Percentiles rank a stretch among this genome's conserved stretches.
These are phyloP conservation scores for Melipona bicolor DNA, from an alignment of 2,888 invertebrate genomes.

Conservation along the genomic window DNA sequence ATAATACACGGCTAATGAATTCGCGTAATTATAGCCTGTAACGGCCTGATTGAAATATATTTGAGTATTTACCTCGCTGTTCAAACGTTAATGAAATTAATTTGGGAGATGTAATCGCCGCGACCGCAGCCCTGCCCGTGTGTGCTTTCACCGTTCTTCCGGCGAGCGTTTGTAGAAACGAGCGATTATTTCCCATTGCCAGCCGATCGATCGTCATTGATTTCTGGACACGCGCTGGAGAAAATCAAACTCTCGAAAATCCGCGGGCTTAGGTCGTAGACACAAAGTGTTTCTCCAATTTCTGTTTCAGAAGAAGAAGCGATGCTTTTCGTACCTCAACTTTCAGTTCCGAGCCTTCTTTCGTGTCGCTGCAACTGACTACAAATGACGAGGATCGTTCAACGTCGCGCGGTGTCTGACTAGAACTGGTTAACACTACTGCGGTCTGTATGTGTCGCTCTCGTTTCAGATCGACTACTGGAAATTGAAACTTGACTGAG, in stretches of 20 bases:
- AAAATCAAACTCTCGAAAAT: neutral
- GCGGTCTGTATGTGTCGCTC: neutral
- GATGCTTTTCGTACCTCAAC: neutral
- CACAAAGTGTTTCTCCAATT: neutral
- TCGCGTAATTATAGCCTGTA: slow-evolving; percentile 46
- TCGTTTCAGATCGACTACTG: neutral
- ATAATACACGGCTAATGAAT: slow-evolving; percentile 48
- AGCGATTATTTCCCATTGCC: neutral
- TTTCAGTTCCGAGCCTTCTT: neutral
- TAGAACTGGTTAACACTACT: neutral
- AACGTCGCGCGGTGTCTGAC: neutral
- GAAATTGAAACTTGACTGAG: neutral
- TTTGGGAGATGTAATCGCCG: slow-evolving; percentile 39
- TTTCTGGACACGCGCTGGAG: neutral
- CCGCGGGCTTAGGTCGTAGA: no score
- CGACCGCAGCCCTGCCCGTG: slow-evolving; percentile 17
- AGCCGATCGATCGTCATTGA: neutral
- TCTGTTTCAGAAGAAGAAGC: neutral
- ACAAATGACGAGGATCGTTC: neutral
- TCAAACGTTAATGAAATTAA: slow-evolving; percentile 54
- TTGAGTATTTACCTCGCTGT: slow-evolving; percentile 41
- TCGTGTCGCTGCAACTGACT: neutral
- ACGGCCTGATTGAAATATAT: slow-evolving; percentile 46
- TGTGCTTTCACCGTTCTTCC: slow-evolving; percentile 28
- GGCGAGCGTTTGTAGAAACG: slow-evolving; percentile 14